These are phyloP conservation scores for Peromyscus californicus DNA, from an alignment of 2,113 vertebrate species.

Conservation along the genomic window DNA sequence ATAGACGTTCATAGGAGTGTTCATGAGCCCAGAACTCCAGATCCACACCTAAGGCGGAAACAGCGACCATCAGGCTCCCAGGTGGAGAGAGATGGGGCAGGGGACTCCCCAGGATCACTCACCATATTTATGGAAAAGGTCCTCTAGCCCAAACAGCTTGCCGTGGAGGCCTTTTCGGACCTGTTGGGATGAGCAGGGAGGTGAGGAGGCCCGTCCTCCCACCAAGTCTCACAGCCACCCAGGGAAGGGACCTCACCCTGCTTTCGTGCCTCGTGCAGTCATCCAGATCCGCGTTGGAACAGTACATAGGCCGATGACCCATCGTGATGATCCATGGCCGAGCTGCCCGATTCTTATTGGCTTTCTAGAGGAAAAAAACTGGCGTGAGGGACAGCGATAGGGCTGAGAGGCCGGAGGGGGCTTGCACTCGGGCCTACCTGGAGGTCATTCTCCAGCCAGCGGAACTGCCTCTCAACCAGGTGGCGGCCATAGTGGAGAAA, in stretches of 20 bases:
- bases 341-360: slow-evolving; percentile 85
- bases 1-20: slow-evolving; percentile 93
- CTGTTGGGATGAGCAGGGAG: slow-evolving; percentile 26
- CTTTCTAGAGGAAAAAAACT: slow-evolving; percentile 58
- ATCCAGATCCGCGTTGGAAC: slow-evolving; percentile 92
- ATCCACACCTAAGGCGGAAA: slow-evolving; percentile 89
- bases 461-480: slow-evolving; percentile 90
- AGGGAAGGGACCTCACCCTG: slow-evolving; percentile 80
- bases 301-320: slow-evolving; percentile 96
- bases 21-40: slow-evolving; percentile 94
- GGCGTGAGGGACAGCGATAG: fast-evolving
- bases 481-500: slow-evolving; percentile 89
- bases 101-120: not conserved
- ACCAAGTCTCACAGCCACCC: not conserved
- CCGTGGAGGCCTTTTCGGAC: slow-evolving; percentile 80
- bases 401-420: fast-evolving
- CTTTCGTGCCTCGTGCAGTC: slow-evolving; percentile 92
- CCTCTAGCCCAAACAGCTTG: slow-evolving; percentile 81
- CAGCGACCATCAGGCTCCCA: not conserved
- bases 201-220: not conserved
- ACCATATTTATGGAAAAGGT: slow-evolving; percentile 86
- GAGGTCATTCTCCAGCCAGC: slow-evolving; percentile 92
- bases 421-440: slow-evolving; percentile 84
- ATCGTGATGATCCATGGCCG: slow-evolving; percentile 95
- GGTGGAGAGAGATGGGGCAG: not conserved